phyloP scores from a whole-genome alignment of 2,113 vertebrate genomes.

The Ictalurus punctatus region DNA sequence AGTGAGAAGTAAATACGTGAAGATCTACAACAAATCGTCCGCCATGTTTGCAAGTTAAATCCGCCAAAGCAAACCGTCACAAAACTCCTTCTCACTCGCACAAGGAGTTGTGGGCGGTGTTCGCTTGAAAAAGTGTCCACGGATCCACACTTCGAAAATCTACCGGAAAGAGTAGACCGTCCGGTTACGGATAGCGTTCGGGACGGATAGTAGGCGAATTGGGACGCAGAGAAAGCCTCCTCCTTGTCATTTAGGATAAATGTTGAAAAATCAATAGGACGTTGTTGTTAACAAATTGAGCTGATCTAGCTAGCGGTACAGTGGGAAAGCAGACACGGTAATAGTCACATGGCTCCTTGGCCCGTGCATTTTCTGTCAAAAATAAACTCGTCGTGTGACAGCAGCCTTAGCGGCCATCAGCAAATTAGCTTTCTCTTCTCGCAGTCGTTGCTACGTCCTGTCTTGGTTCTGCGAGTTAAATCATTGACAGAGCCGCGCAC shows the following conservation, averaged over 20 bases:
- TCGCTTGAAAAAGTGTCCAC: no score
- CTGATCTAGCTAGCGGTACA: background rate
- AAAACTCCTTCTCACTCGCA: no score
- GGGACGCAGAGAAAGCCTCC: background rate
- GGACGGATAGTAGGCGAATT: no score
- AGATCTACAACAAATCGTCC: no score
- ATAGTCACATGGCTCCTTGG: background rate
- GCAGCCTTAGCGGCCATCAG: background rate
- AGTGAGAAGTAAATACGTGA: background rate
- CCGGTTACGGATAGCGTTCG: no score
- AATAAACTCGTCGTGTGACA: background rate
- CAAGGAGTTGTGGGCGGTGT: no score
- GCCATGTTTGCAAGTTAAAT: no score
- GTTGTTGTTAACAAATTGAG: background rate
- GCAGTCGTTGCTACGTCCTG: background rate
- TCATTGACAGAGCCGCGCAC: conserved; percentile 13
- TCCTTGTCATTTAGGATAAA: background rate
- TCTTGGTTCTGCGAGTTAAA: background rate
- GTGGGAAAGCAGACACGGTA: background rate
- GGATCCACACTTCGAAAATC: no score
- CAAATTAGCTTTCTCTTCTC: background rate
- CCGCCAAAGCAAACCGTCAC: no score
- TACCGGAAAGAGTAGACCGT: no score
- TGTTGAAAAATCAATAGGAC: background rate
- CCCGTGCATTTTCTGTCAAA: background rate